phyloP scores from a whole-genome alignment of 1,140 invertebrate genomes.

The Pseudachorutes palmiensis region DNA sequence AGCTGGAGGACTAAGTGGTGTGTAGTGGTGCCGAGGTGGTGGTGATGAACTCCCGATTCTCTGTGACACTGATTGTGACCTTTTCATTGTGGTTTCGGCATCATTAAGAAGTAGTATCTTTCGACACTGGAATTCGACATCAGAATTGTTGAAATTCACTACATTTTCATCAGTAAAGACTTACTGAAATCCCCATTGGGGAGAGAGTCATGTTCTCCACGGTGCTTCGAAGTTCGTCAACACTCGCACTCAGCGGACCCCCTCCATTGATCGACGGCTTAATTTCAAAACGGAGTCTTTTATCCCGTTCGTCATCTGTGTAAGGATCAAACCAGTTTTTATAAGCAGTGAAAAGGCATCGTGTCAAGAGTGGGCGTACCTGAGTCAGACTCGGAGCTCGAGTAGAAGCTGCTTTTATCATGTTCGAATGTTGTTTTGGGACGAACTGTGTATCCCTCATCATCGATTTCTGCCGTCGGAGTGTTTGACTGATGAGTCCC shows the following conservation, averaged over 20 bases:
- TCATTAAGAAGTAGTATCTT: slow-evolving; percentile 43
- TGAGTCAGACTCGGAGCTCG: slow-evolving; percentile 85
- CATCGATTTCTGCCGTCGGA: slow-evolving; percentile 73
- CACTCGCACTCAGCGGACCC: slow-evolving; percentile 80
- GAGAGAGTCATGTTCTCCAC: slow-evolving; percentile 84
- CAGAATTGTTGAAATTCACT: slow-evolving; percentile 16
- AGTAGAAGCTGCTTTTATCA: slow-evolving; percentile 74
- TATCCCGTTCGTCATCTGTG: slow-evolving; percentile 67
- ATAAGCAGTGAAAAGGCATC: not conserved
- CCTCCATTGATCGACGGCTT: slow-evolving; percentile 83
- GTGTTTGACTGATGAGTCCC: slow-evolving; percentile 49
- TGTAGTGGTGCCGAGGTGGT: slow-evolving; percentile 73
- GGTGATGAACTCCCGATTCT: slow-evolving; percentile 73
- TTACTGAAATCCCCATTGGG: slow-evolving; percentile 57
- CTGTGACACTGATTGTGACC: slow-evolving; percentile 68
- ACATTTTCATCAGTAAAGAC: slow-evolving; percentile 24
- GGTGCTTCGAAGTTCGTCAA: slow-evolving; percentile 84
- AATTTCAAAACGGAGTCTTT: slow-evolving; percentile 88
- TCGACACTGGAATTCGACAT: slow-evolving; percentile 40
- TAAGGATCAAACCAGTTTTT: not conserved
- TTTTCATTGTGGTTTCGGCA: slow-evolving; percentile 60
- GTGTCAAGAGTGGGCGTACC: slow-evolving; percentile 45
- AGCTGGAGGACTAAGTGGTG: slow-evolving; percentile 58
- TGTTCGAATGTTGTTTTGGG: slow-evolving; percentile 59
- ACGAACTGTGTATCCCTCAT: slow-evolving; percentile 85